Evolutionary conservation across 2,888 invertebrate genomes (phyloP).

Genomic region (Hermaeophaga mercurialis): DNA sequence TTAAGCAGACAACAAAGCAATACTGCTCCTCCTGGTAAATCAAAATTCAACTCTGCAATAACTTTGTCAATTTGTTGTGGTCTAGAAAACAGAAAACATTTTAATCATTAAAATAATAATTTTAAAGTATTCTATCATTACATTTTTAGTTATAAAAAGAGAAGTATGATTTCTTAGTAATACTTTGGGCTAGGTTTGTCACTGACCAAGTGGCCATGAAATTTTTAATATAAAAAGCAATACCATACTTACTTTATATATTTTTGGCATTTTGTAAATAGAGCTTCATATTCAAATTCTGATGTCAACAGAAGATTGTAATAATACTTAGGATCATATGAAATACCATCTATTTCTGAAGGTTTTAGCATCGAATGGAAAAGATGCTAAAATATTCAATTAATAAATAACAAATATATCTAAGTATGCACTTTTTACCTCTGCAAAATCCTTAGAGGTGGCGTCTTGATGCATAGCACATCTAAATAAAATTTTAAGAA

Average conservation of each 20-base stretch:
- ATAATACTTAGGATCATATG: conserved; percentile 39
- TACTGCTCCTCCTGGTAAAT: conserved; percentile 35
- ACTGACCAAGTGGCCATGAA: no score
- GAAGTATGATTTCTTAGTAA: no score
- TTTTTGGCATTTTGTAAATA: conserved; percentile 36
- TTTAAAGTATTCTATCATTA: no score
- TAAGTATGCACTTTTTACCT: conserved; percentile 23
- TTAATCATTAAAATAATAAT: no score
- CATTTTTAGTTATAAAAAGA: no score
- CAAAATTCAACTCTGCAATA: conserved; percentile 35
- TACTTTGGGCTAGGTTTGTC: no score
- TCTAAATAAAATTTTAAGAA: conserved; percentile 39
- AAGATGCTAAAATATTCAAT: conserved; percentile 36
- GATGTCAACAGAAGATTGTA: conserved; percentile 38
- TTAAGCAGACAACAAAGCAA: conserved; percentile 38
- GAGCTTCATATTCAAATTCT: conserved; percentile 39
- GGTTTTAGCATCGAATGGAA: conserved; percentile 34
- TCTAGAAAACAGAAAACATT: no score
- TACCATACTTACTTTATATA: conserved; percentile 33
- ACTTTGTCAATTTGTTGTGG: conserved; percentile 34
- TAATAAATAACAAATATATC: background rate
- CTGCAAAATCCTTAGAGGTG: conserved; percentile 31
- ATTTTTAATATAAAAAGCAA: background rate
- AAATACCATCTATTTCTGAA: conserved; percentile 31
- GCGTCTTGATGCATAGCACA: conserved; percentile 42